Conservation (phyloP, 2,888 invertebrate genomes). For the Lutraria lutraria region DNA sequence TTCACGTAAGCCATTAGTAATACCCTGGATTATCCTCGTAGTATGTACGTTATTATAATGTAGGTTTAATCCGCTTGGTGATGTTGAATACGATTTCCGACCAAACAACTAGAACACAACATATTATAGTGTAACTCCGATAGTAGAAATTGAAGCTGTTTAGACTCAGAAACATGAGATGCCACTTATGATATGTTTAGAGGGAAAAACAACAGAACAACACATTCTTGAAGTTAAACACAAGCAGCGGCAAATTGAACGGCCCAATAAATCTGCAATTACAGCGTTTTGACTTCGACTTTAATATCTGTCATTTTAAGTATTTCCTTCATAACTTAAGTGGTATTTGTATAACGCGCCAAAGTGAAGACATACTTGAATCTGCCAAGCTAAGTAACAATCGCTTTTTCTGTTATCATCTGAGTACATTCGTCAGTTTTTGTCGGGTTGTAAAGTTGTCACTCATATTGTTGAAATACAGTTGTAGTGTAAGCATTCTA, state of each 20-base stretch:
- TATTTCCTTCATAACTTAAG: neutral
- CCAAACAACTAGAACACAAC: too few species aligned
- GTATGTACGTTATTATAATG: too few species aligned
- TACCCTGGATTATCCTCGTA: too few species aligned
- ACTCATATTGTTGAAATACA: neutral
- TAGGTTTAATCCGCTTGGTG: too few species aligned
- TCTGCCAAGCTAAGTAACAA: neutral
- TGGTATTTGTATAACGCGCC: neutral
- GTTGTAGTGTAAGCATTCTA: neutral
- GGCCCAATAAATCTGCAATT: neutral
- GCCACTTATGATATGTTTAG: too few species aligned
- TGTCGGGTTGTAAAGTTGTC: slow-evolving; percentile 1
- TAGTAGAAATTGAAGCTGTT: too few species aligned
- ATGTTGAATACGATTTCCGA: too few species aligned
- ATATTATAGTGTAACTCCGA: too few species aligned
- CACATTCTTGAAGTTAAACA: neutral
- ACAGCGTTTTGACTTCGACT: neutral
- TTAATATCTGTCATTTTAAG: slow-evolving; percentile 8
- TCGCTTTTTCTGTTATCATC: neutral
- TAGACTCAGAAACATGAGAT: too few species aligned
- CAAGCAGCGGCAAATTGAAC: slow-evolving; percentile 8
- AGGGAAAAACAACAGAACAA: too few species aligned
- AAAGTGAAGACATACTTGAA: neutral
- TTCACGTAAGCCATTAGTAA: too few species aligned
- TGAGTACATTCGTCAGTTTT: neutral